A percentile compares a stretch with the other conserved stretches of the same genome.
Conservation (phyloP, 2,888 invertebrate species). For the Mythimna impura region DNA sequence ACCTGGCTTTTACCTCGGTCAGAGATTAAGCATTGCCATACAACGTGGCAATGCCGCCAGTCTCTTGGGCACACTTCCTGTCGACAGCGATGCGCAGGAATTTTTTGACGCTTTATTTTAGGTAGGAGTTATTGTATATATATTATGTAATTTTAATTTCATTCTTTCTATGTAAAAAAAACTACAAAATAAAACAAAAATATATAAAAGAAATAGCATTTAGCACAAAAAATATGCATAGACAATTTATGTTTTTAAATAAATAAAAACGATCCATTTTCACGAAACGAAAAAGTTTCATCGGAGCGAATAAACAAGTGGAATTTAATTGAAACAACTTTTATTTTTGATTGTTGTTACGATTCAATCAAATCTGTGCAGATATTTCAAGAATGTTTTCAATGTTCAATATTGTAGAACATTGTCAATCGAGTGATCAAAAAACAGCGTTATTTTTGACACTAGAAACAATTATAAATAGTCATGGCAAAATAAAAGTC, state of each 20-base stretch:
- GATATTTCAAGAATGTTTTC: conserved; percentile 55
- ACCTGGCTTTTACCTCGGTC: neutral
- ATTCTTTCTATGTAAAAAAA: too few species aligned
- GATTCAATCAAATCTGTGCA: conserved; percentile 64
- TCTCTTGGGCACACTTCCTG: too few species aligned
- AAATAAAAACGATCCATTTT: conserved; percentile 70
- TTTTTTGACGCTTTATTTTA: too few species aligned
- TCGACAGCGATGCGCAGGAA: too few species aligned
- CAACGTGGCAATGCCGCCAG: too few species aligned
- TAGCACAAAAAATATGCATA: conserved; percentile 38
- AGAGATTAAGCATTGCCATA: too few species aligned
- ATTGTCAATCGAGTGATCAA: conserved; percentile 29
- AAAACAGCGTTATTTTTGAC: neutral
- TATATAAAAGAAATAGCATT: conserved; percentile 4
- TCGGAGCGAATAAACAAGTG: conserved; percentile 73
- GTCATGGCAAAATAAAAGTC: neutral
- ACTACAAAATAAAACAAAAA: too few species aligned
- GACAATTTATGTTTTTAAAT: conserved; percentile 34
- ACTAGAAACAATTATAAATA: neutral
- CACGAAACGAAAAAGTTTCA: conserved; percentile 68
- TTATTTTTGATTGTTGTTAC: conserved; percentile 68
- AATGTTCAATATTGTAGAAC: conserved; percentile 29
- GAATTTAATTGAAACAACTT: conserved; percentile 78
- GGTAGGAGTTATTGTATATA: too few species aligned
- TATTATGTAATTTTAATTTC: too few species aligned